A percentile compares a stretch with the other conserved stretches of the same genome.
Conservation (phyloP, 2,888 invertebrate species). For the Thyatira batis region DNA sequence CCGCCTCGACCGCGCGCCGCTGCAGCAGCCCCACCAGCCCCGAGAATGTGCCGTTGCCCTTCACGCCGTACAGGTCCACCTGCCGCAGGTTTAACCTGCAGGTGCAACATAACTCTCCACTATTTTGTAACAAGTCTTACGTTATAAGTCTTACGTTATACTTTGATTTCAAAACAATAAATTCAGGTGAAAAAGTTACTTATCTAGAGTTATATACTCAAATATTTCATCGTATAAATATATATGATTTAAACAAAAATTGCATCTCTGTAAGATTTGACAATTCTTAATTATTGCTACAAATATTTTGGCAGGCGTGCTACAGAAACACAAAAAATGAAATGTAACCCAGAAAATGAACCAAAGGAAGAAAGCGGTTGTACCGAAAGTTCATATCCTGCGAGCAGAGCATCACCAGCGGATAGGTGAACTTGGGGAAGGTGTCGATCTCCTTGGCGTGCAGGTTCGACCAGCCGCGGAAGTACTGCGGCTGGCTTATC, state of each 20-base stretch:
- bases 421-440: slow-evolving; percentile 65
- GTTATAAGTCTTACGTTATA: too few species aligned
- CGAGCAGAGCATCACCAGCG: slow-evolving; percentile 59
- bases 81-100: slow-evolving; percentile 57
- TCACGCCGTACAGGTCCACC: slow-evolving; percentile 77
- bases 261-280: too few species aligned
- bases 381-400: slow-evolving; percentile 63
- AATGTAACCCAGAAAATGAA: too few species aligned
- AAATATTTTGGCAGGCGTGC: too few species aligned
- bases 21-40: slow-evolving; percentile 82
- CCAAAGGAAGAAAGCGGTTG: not conserved
- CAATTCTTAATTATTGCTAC: too few species aligned
- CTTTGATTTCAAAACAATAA: too few species aligned
- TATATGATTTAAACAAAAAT: too few species aligned
- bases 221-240: too few species aligned
- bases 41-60: slow-evolving; percentile 80
- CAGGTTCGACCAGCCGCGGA: slow-evolving; percentile 63
- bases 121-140: not conserved
- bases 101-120: not conserved
- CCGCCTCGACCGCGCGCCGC: slow-evolving; percentile 78
- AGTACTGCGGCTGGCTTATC: slow-evolving; percentile 58
- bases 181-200: too few species aligned
- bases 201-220: too few species aligned
- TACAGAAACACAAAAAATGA: too few species aligned
- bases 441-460: slow-evolving; percentile 61